A percentile compares a stretch with the other conserved stretches of the same genome.
These are phyloP conservation scores for Melanchra persicariae DNA, from an alignment of 2,888 invertebrate genomes.

Conservation along the genomic window DNA sequence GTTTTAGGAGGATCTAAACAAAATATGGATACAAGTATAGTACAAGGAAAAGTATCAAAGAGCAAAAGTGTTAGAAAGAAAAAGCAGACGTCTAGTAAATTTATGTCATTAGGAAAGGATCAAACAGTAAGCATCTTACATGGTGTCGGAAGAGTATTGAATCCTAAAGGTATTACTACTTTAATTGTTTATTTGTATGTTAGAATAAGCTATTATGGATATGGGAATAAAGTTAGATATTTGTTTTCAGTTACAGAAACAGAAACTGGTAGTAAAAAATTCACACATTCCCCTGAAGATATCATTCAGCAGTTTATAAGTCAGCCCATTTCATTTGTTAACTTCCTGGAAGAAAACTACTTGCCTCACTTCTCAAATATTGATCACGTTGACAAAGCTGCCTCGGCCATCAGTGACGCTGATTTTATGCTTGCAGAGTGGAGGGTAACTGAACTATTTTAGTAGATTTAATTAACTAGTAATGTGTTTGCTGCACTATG, in stretches of 20 bases:
- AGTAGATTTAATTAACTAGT: background rate
- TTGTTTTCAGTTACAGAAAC: slow-evolving; percentile 77
- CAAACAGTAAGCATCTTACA: slow-evolving; percentile 94
- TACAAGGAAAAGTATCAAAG: slow-evolving; percentile 82
- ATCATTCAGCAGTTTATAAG: slow-evolving; percentile 92
- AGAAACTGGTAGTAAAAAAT: slow-evolving; percentile 79
- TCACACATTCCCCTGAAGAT: slow-evolving; percentile 92
- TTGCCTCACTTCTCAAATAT: slow-evolving; percentile 93
- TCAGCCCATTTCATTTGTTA: slow-evolving; percentile 92
- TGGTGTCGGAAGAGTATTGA: slow-evolving; percentile 94
- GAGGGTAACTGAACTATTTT: slow-evolving; percentile 87
- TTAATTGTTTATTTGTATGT: background rate
- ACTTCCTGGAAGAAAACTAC: slow-evolving; percentile 94
- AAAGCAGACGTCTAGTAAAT: slow-evolving; percentile 82
- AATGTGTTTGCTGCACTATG: slow-evolving; percentile 7
- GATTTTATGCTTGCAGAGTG: slow-evolving; percentile 93
- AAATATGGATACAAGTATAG: slow-evolving; percentile 82
- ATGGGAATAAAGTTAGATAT: background rate
- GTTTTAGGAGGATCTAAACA: slow-evolving; percentile 81
- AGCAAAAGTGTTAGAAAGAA: slow-evolving; percentile 85
- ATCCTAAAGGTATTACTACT: slow-evolving; percentile 92
- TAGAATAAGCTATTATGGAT: background rate
- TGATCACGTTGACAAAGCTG: slow-evolving; percentile 91
- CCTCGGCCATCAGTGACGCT: slow-evolving; percentile 93
- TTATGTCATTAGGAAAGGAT: slow-evolving; percentile 91